These are phyloP conservation scores for Carapus acus DNA, from an alignment of 2,797 vertebrate species.

Conservation along the genomic window DNA sequence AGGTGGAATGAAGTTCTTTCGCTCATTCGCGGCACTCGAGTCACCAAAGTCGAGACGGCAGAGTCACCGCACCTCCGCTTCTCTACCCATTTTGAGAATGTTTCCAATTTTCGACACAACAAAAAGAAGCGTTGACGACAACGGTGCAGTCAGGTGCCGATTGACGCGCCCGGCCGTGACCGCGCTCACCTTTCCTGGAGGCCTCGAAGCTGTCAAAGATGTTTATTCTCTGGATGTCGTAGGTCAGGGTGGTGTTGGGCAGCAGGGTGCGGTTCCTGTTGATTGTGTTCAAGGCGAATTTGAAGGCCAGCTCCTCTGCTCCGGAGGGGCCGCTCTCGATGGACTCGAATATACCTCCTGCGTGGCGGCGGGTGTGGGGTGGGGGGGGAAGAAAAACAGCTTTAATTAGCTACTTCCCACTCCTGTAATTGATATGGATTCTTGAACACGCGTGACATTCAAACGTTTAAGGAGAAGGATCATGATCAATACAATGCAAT, in stretches of 20 bases:
- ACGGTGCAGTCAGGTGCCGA: background rate
- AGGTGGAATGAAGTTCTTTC: too few species aligned
- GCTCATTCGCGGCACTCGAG: too few species aligned
- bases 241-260: slow-evolving; percentile 96
- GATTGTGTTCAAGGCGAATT: slow-evolving; percentile 99
- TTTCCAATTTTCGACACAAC: too few species aligned
- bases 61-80: too few species aligned
- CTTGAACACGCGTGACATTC: slow-evolving; percentile 26
- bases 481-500: slow-evolving; percentile 36
- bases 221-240: slow-evolving; percentile 99
- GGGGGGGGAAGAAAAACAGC: background rate
- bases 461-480: slow-evolving; percentile 2
- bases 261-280: slow-evolving; percentile 98
- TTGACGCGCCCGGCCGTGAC: background rate
- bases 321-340: slow-evolving; percentile 96
- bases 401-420: slow-evolving; percentile 21
- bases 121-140: background rate
- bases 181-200: slow-evolving; percentile 90
- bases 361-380: too few species aligned
- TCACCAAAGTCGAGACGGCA: too few species aligned
- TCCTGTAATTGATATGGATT: slow-evolving; percentile 35
- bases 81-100: too few species aligned
- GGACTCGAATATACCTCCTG: slow-evolving; percentile 99
- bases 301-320: slow-evolving; percentile 97
- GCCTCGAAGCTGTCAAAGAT: slow-evolving; percentile 99